Percentiles rank a stretch among this genome's conserved stretches.
phyloP scores from a whole-genome alignment of 2,888 invertebrate species.

The Xestobium rufovillosum region DNA sequence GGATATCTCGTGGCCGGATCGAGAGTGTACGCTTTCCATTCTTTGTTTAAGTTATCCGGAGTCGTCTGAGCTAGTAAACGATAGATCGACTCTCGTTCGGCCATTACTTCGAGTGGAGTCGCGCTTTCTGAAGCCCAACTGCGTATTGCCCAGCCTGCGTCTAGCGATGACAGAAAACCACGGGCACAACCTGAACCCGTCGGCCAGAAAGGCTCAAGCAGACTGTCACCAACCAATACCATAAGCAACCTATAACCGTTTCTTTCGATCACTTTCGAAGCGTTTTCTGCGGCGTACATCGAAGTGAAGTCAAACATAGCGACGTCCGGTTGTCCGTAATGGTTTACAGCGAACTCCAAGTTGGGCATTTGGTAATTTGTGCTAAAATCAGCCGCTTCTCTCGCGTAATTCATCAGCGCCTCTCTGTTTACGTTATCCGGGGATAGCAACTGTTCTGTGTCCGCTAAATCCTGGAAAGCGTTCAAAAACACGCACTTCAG shows the following conservation, averaged over 20 bases:
- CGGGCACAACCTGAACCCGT: slow-evolving; percentile 97
- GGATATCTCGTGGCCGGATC: slow-evolving; percentile 84
- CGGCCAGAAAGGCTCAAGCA: slow-evolving; percentile 98
- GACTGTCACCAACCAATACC: slow-evolving; percentile 91
- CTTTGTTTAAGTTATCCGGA: slow-evolving; percentile 89
- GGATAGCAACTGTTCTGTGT: slow-evolving; percentile 80
- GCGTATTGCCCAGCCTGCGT: slow-evolving; percentile 92
- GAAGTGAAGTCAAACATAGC: slow-evolving; percentile 99
- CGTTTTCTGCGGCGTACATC: slow-evolving; percentile 96
- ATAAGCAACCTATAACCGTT: slow-evolving; percentile 75
- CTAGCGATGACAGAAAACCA: slow-evolving; percentile 91
- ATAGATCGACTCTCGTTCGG: slow-evolving; percentile 93
- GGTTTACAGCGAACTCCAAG: slow-evolving; percentile 93
- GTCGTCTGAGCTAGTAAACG: slow-evolving; percentile 80
- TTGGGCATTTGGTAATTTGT: slow-evolving; percentile 80
- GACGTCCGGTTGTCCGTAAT: slow-evolving; percentile 94
- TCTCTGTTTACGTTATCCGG: slow-evolving; percentile 87
- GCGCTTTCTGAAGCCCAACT: slow-evolving; percentile 63
- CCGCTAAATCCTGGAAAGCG: slow-evolving; percentile 68
- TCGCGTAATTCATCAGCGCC: slow-evolving; percentile 82
- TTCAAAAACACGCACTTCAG: background rate
- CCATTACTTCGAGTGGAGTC: slow-evolving; percentile 78
- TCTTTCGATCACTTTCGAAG: slow-evolving; percentile 69
- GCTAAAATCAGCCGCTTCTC: slow-evolving; percentile 91
- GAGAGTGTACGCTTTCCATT: slow-evolving; percentile 77